Evolutionary conservation across 2,888 invertebrate genomes (phyloP), one percentile per base, ranked within the genome.

Genomic region (Cybosia mesomella): DNA sequence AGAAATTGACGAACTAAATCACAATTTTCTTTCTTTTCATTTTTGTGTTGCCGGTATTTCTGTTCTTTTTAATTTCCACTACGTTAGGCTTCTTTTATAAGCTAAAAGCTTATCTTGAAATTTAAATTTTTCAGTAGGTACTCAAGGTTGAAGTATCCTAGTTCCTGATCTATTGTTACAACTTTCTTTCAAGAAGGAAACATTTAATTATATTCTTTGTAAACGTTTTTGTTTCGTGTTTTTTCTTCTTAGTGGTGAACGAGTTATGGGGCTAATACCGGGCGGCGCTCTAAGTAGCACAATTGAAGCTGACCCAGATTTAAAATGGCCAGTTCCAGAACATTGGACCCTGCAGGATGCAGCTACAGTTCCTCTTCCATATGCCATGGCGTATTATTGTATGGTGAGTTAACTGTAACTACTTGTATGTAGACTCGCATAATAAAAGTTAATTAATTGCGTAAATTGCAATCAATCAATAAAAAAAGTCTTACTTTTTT

Each of bases 301-400:
- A 21, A 93, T 97, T 0, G 89, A 92, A 70, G 95, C 95, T 10
- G 95, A 96, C 77, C 83, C 87, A 0, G 82, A 91, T 36, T 84
- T 96, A 43, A 67, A 88, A 0, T 98, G 97, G 97, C 92, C 95
- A 8, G 94, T 98, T 0, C 97, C 98, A 0, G 95, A 96, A 0
- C 81, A 92, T 9, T 98, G 97, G 97, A 95, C 94, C 1, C 83
- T 97, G 18, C 95, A 96, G 85, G 97, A 98, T 71, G 98, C 97
- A 4, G 97, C 97, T 0, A 97, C 97, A 0, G 96, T 97, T 0
- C 97, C 98, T 0, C 95, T 97, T 53, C 97, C 97, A 1, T 89
- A 83, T 36, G 67, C 83, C 0, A 68, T 85, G n/a, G 91, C 91
- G 0, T 90, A 83, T 68, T 91, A 91, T 70, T 87, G 85, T 71